Percentiles rank a stretch among this genome's conserved stretches.
These are phyloP conservation scores for Scarus forsteni DNA, from an alignment of 2,797 vertebrate genomes.

Conservation along the genomic window DNA sequence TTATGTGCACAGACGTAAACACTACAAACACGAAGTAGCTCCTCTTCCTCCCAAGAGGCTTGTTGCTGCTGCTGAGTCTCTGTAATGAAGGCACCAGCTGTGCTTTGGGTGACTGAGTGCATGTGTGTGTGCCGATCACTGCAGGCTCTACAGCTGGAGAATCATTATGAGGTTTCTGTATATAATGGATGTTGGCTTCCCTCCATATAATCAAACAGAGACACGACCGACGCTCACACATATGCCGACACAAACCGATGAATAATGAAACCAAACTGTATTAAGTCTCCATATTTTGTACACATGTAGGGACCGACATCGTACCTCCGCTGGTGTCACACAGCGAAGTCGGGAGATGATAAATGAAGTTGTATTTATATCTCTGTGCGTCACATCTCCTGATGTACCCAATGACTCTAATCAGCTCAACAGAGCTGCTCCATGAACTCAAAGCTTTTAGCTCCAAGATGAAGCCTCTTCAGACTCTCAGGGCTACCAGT, in stretches of 20 bases:
- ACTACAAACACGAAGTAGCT: constrained; percentile 13
- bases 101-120: constrained; percentile 17
- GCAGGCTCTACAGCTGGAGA: constrained; percentile 62
- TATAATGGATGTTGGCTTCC: constrained; percentile 42
- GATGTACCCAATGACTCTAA: constrained; percentile 47
- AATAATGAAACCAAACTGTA: background rate
- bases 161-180: constrained; percentile 54
- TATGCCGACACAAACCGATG: constrained; percentile 8
- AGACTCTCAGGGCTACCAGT: constrained; percentile 39
- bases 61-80: constrained; percentile 33
- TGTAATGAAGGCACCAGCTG: constrained; percentile 60
- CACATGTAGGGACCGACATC: background rate
- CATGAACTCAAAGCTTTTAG: constrained; percentile 39
- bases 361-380: constrained; percentile 63
- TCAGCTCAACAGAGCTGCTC: constrained; percentile 25
- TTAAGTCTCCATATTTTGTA: background rate
- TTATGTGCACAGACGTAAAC: constrained; percentile 2
- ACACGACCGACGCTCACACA: constrained; percentile 9
- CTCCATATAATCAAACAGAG: constrained; percentile 29
- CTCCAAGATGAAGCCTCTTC: constrained; percentile 8
- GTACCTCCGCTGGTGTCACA: constrained; percentile 1
- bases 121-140: constrained; percentile 30
- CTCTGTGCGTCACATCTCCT: constrained; percentile 43
- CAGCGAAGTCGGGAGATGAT: constrained; percentile 40
- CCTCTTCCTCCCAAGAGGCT: constrained; percentile 31